Base-by-base conservation (phyloP, 2,113 vertebrate genomes). In the Pluvialis apricaria region DNA sequence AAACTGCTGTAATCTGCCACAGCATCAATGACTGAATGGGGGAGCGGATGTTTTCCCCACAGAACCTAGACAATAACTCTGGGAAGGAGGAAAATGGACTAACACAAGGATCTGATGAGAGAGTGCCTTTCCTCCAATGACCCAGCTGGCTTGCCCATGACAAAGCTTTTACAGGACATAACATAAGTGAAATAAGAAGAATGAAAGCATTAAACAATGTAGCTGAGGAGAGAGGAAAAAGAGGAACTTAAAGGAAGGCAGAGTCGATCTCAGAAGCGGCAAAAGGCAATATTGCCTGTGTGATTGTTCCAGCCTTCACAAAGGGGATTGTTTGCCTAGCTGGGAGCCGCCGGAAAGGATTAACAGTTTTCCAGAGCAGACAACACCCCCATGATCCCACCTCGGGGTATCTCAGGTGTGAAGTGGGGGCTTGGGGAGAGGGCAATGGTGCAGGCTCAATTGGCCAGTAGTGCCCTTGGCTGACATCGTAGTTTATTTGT, bases 401-500 rank as follows among this genome's bases (percentile, higher is more conserved):
- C 73, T 95, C 47, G 1, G 82, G 71, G 78, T 94, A 96, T 97
- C 96, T 96, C 96, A 93, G 96, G 94, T 97, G 87, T 90, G 92
- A 92, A 93, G 88, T 82, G 87, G 82, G 73, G 87, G 73, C 88
- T 82, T 90, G 90, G 89, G 82, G 81, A 93, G 85, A 94, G 73
- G 71, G 95, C 91, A 90, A 76, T 73, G 60, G 82, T 94, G 45
- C 93, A 72, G 78, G 70, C 84, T 92, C 94, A 93, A 91, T 91
- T 93, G 91, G 68, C 87, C 94, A 97, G 86, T 94, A 95, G 92
- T 94, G 94, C 90, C 83, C 90, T 96, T 82, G 87, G 88, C 92
- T 96, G 96, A 97, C 95, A 97, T 94, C 42, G 16, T 95, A 97
- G 92, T 97, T 97, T 96, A 96, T 97, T 96, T 97, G 97, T 96